Evolutionary conservation across 1,140 invertebrate species (phyloP).

Genomic region (Linepithema humile): DNA sequence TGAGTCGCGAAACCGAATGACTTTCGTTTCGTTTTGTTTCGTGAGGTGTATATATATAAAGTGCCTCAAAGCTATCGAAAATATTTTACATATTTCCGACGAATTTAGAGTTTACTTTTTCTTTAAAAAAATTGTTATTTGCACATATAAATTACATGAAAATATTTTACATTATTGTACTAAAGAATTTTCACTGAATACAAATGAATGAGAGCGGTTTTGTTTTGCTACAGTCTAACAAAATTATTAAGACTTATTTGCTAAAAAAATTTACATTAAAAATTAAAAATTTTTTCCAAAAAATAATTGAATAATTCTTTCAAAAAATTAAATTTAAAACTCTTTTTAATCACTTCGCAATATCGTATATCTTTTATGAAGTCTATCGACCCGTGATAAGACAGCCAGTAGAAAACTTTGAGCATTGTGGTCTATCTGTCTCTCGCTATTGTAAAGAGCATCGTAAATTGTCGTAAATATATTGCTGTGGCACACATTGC

Average conservation of each 20-base stretch:
- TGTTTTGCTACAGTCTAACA: background rate
- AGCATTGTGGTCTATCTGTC: constrained; percentile 31
- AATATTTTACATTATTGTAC: background rate
- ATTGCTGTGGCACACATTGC: background rate
- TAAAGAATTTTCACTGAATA: background rate
- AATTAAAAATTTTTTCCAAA: background rate
- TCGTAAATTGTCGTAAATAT: constrained; percentile 48
- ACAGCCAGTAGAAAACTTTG: constrained; percentile 18
- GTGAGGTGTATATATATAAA: too few relatives aligned
- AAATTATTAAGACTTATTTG: background rate
- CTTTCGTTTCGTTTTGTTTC: background rate
- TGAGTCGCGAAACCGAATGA: constrained; percentile 31
- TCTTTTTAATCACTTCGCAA: background rate
- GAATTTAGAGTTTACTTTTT: background rate
- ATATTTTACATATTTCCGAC: background rate
- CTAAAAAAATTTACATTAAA: background rate
- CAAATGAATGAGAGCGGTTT: background rate
- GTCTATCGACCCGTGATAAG: constrained; percentile 28
- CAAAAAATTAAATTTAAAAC: background rate
- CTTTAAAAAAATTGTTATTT: background rate
- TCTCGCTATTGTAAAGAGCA: constrained; percentile 9
- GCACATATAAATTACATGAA: background rate
- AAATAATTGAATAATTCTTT: background rate
- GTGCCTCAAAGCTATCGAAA: background rate
- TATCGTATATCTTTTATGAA: background rate